Evolutionary conservation across 2,797 vertebrate genomes (phyloP), one percentile per base, ranked within the genome.

Genomic region (Tarsius wallacei): DNA sequence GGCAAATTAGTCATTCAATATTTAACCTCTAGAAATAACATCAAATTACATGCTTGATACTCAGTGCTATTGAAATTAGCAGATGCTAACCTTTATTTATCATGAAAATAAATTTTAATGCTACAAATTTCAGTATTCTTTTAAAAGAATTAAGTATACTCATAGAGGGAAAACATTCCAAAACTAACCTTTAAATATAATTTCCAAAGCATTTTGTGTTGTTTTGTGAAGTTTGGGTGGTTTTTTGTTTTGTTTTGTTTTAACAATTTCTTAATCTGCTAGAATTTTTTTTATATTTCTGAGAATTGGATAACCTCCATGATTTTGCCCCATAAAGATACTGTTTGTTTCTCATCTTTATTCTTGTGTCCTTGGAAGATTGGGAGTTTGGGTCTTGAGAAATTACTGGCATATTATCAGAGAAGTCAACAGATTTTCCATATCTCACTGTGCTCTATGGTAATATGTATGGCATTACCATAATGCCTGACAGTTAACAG

Each of bases 11-110:
- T 49, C 7, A 7, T 8, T 47, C 19, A 42, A 42, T 42, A 42
- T 80, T 91, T 94, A 95, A 68, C 19, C 42, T 26, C 42, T 64
- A 66, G 88, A 87, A 97, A 82, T 83, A 93, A 31, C 42, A 88
- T 91, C 36, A 92, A 31, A 70, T 90, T 28, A 77, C 59, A 76
- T 42, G 24, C 47, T 85, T 89, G 49, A n/a, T 71, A 26, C 17
- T 61, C 22, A 94, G 31, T 94, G 21, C 28, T 82, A 0, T 87
- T 97, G 76, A 81, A 33, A 14, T 94, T 24, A 91, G n/a, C 51
- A 80, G 28, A 78, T 84, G 16, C 42, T 85, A 36, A 84, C 82
- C 93, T 76, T 87, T 86, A 2, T 92, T 78, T 59, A 71, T 94
- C 76, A 22, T 64, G 28, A 90, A 96, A 53, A 36, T 91, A 21